phyloP scores from a whole-genome alignment of 2,888 invertebrate genomes.

The Liopterus haemorrhoidalis region DNA sequence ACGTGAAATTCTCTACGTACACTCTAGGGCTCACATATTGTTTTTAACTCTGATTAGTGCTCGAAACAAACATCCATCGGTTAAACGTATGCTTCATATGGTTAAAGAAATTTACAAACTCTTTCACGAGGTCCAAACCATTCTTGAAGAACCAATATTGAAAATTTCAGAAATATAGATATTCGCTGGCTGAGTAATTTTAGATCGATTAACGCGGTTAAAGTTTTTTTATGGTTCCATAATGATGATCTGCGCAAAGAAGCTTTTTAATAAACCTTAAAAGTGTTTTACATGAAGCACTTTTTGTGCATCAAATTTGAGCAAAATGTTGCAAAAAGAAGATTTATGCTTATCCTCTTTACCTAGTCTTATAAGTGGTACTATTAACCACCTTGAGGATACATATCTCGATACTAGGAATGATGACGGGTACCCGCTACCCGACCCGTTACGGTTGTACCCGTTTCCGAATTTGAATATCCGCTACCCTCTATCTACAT shows the following conservation, averaged over 20 bases:
- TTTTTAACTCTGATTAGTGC: constrained; percentile 1
- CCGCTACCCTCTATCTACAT: too few relatives aligned
- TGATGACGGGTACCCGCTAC: too few relatives aligned
- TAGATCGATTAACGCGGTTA: constrained; percentile 1
- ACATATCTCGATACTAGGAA: too few relatives aligned
- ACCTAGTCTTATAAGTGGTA: background rate
- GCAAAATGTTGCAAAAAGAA: constrained; percentile 2
- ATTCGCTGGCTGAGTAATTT: constrained; percentile 3
- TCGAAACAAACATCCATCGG: constrained; percentile 1
- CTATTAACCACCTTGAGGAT: too few relatives aligned
- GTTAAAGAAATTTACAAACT: constrained; percentile 1
- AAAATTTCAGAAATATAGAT: constrained; percentile 1
- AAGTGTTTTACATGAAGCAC: too few relatives aligned
- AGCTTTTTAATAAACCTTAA: constrained; percentile 2
- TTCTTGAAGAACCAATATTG: constrained; percentile 4
- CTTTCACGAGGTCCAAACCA: background rate
- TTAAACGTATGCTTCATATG: background rate
- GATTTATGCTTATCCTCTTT: constrained; percentile 1
- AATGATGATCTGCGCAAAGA: constrained; percentile 2
- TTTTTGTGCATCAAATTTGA: background rate
- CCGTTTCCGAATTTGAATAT: too few relatives aligned
- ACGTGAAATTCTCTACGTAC: background rate
- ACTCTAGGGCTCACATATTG: background rate
- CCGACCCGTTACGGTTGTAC: too few relatives aligned
- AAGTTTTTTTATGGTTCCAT: background rate